A percentile compares a stretch with the other conserved stretches of the same genome.
These are phyloP conservation scores for Triplophysa bombifrons DNA, from an alignment of 2,797 vertebrate species.

Conservation along the genomic window DNA sequence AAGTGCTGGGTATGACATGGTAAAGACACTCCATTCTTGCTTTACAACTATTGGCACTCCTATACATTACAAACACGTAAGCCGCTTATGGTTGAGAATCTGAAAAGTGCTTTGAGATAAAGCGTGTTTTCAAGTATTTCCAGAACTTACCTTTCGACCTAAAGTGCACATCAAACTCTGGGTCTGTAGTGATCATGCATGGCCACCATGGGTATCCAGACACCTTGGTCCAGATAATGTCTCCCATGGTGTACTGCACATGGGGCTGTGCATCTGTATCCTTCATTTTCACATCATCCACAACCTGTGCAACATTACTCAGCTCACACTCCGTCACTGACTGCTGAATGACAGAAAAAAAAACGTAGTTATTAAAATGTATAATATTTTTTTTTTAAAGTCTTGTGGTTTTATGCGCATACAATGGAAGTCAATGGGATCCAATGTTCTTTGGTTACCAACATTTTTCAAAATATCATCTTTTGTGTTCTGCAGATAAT, in stretches of 20 bases:
- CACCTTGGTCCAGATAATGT: conserved; percentile 96
- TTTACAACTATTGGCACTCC: not conserved
- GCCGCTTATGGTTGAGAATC: not conserved
- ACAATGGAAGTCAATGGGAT: no score
- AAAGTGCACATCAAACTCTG: conserved; percentile 84
- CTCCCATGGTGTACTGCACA: conserved; percentile 81
- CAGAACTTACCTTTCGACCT: conserved; percentile 84
- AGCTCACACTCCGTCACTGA: conserved; percentile 61
- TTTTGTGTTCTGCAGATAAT: no score
- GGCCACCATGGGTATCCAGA: conserved; percentile 99
- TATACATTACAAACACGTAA: not conserved
- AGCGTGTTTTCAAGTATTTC: not conserved
- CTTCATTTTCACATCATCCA: conserved; percentile 12
- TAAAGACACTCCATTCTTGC: not conserved
- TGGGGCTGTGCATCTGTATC: conserved; percentile 61
- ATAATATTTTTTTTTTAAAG: no score
- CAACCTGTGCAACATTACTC: conserved; percentile 59
- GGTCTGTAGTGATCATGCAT: conserved; percentile 94
- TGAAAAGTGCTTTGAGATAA: not conserved
- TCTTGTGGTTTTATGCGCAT: no score
- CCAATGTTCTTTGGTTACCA: no score
- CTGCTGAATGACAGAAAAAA: conserved; percentile 17
- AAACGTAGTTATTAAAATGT: no score
- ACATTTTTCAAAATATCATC: not conserved
- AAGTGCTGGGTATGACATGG: not conserved